A percentile compares a stretch with the other conserved stretches of the same genome.
phyloP scores from a whole-genome alignment of 2,888 invertebrate genomes.

The Meiosimyza decipiens region DNA sequence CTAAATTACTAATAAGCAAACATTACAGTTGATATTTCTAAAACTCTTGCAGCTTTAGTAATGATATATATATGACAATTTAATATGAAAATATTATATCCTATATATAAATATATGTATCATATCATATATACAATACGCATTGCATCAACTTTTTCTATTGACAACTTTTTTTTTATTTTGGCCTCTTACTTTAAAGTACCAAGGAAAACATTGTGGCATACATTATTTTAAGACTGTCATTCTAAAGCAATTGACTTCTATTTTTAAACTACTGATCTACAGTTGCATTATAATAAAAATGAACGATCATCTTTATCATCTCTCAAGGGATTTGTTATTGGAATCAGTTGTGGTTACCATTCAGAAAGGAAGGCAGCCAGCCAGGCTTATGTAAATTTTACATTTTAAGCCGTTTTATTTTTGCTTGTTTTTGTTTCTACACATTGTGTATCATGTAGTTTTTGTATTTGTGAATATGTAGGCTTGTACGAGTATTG shows the following conservation, averaged over 20 bases:
- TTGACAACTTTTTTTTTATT: not conserved
- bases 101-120: too few species aligned
- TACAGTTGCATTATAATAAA: slow-evolving; percentile 32
- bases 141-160: too few species aligned
- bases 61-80: too few species aligned
- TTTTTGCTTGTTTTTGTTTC: not conserved
- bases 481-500: too few species aligned
- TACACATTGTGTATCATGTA: too few species aligned
- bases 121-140: too few species aligned
- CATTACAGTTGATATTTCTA: not conserved
- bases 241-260: slow-evolving; percentile 23
- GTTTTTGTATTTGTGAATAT: too few species aligned
- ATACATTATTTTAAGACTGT: slow-evolving; percentile 16
- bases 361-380: not conserved
- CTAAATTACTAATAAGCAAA: not conserved
- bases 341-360: slow-evolving; percentile 1
- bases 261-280: slow-evolving; percentile 29
- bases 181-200: not conserved
- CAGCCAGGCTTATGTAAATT: slow-evolving; percentile 24
- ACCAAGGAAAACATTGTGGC: slow-evolving; percentile 1
- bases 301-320: slow-evolving; percentile 33
- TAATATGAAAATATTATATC: too few species aligned
- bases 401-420: slow-evolving; percentile 7
- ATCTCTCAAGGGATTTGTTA: slow-evolving; percentile 22
- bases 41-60: not conserved